phyloP scores from a whole-genome alignment of 2,888 invertebrate genomes.

The Stenurella melanura region DNA sequence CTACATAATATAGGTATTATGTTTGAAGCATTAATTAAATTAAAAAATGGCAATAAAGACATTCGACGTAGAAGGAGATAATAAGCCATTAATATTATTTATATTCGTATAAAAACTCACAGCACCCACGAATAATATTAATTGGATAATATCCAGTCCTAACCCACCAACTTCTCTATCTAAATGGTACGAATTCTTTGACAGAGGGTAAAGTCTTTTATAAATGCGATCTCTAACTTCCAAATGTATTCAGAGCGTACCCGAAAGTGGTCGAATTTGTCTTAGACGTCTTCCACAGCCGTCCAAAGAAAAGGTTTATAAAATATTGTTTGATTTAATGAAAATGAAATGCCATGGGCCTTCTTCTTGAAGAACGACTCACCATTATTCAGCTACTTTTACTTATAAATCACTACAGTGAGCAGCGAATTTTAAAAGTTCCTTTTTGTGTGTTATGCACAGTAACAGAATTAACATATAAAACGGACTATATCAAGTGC shows the following conservation, averaged over 20 bases:
- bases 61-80: not conserved
- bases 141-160: conserved; percentile 24
- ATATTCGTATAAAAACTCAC: conserved; percentile 1
- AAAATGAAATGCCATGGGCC: conserved; percentile 65
- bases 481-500: conserved; percentile 34
- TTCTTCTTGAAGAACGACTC: conserved; percentile 59
- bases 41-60: not conserved
- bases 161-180: conserved; percentile 21
- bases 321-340: conserved; percentile 70
- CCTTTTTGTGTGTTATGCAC: conserved; percentile 33
- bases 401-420: conserved; percentile 45
- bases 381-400: conserved; percentile 57
- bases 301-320: conserved; percentile 66
- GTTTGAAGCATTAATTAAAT: not conserved
- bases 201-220: conserved; percentile 56
- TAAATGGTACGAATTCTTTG: conserved; percentile 41
- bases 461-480: conserved; percentile 42
- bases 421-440: conserved; percentile 29
- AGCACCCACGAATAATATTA: conserved; percentile 15
- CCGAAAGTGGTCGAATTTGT: conserved; percentile 66
- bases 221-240: conserved; percentile 64
- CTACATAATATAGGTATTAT: too few species aligned
- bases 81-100: not conserved
- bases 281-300: conserved; percentile 66
- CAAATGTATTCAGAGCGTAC: conserved; percentile 52